Conservation (phyloP, 2,888 invertebrate genomes). For the Periphyllus acericola region DNA sequence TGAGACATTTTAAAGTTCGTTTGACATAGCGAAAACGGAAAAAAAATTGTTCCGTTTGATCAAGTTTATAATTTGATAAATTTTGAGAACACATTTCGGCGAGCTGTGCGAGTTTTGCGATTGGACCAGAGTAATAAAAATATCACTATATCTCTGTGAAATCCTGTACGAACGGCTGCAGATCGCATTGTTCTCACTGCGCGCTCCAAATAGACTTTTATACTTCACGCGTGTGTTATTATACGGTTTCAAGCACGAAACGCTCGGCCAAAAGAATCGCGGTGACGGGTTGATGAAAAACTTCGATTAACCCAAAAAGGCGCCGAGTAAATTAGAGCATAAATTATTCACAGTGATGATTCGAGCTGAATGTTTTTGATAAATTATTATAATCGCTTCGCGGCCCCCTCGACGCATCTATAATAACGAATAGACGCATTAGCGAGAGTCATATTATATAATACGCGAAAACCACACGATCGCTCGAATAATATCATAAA, state of each 20-base stretch:
- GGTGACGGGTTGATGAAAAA: conserved; percentile 34
- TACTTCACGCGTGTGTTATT: too few species aligned
- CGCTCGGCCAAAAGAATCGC: neutral
- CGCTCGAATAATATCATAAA: neutral
- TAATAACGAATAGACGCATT: neutral
- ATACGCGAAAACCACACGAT: neutral
- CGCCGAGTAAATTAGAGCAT: neutral
- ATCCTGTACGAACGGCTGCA: too few species aligned
- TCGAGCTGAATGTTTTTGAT: conserved; percentile 27
- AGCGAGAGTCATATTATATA: neutral
- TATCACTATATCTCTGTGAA: too few species aligned
- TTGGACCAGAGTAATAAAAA: too few species aligned
- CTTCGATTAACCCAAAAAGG: conserved; percentile 28
- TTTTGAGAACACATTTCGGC: too few species aligned
- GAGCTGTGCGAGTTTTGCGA: too few species aligned
- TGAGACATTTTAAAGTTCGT: too few species aligned
- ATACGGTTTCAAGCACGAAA: neutral
- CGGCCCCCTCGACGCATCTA: neutral
- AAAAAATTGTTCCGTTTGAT: too few species aligned
- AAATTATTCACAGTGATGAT: conserved; percentile 28
- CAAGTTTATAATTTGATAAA: too few species aligned
- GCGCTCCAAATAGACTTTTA: too few species aligned
- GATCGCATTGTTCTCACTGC: too few species aligned
- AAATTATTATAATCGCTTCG: neutral
- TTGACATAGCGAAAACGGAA: too few species aligned